Evolutionary conservation across 2,888 invertebrate genomes (phyloP), one percentile per base, ranked within the genome.

Genomic region (Heliconius charithonia): DNA sequence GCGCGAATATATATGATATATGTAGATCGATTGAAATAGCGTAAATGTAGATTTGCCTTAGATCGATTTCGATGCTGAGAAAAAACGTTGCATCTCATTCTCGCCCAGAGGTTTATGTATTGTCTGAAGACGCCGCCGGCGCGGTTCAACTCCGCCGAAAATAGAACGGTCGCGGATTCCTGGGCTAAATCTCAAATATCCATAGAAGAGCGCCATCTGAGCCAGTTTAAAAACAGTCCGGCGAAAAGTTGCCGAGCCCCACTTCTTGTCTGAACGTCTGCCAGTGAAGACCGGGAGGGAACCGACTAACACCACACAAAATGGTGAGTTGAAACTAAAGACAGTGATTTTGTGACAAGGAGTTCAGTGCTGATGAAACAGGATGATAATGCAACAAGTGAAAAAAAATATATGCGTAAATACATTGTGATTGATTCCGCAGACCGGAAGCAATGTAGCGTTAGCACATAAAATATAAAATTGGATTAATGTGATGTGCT

Each of bases 241-340:
- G 95, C 95, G 94, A 95, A 95, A 95, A 95, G 95, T 95, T 95
- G 95, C 95, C 92, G 95, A 95, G 96, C 96, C 96, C 96, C 97
- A 97, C 96, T 97, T 96, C 96, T 97, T 96, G 96, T 96, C 96
- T 95, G 96, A 95, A 94, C 96, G 96, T 96, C 96, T 96, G 96
- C 96, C 96, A 96, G 96, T 96, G 96, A 96, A 96, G 96, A 96
- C 95, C 95, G 94, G 95, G 95, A 95, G 94, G 94, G 95, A 95
- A 94, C 94, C 94, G 95, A 95, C 95, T 93, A 95, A 95, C 96
- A 96, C 95, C 96, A 94, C 95, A 96, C 95, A 96, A 96, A 96
- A 96, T 96, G 96, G 96, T 96, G 96, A 96, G 96, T 95, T 91
- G 87, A 81, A 87, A 88, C 88, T 88, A 89, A 90, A 88, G 90